Base-by-base conservation (phyloP, 2,888 invertebrate species). In the Sipunculus nudus region DNA sequence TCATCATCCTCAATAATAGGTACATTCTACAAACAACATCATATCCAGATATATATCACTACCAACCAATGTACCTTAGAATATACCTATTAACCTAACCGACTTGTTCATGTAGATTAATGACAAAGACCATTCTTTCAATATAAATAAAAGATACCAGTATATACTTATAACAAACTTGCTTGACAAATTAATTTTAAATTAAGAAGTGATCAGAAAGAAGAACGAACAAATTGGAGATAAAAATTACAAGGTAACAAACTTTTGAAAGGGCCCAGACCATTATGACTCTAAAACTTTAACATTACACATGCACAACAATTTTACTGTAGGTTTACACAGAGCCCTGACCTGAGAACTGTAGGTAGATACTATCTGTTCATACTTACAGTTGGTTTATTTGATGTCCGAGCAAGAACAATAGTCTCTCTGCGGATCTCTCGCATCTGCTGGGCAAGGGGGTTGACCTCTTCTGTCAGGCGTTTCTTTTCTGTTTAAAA, bases 1-100 rank as follows among this genome's bases (percentile, higher is more conserved):
- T 77, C 77, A 61, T 75, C 71, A 59, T 74, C 71, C 43, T 64
- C 67, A 26, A 77, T 75, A 46, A 75, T 69, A 13, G 76, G 73
- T 61, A 75, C 70, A 65, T 75, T 73, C 74, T 74, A 68, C 48
- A 53, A 47, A 16, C 25, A 29, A 19, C 21, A 53, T 53, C 0
- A 47, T 53, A 16, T 10, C 19, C 26, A 25, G n/a, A n/a, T 19
- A 35, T 10, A 49, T 32, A 32, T 23, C 25, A 13, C 10, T 13
- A 21, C 23, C 43, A 43, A 23, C 23, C 21, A 21, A 43, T 21
- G 16, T 10, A 26, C 23, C 16, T 10, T 43, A n/a, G n/a, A n/a
- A n/a, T n/a, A n/a, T n/a, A n/a, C n/a, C n/a, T n/a, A n/a, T n/a
- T n/a, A n/a, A n/a, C n/a, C n/a, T n/a, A n/a, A n/a, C n/a, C n/a